phyloP scores from a whole-genome alignment of 2,888 invertebrate genomes.

The Meiosimyza decipiens region DNA sequence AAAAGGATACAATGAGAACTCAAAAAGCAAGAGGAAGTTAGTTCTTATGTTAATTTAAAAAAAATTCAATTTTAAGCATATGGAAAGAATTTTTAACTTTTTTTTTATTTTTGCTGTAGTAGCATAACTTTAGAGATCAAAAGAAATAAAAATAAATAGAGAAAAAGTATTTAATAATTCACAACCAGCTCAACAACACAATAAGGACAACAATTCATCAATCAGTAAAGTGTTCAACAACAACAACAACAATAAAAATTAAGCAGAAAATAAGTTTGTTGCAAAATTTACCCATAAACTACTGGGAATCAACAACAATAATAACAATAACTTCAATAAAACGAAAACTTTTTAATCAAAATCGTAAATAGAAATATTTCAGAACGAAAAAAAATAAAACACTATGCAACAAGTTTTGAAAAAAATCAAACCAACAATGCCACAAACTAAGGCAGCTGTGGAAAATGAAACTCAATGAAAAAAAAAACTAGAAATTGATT shows the following conservation, averaged over 20 bases:
- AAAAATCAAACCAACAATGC: constrained; percentile 6
- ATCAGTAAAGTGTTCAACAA: constrained; percentile 3
- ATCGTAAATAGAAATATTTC: constrained; percentile 36
- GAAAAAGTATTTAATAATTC: not conserved
- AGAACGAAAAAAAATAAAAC: constrained; percentile 32
- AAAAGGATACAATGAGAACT: too few relatives aligned
- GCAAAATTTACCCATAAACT: constrained; percentile 12
- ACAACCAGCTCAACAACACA: constrained; percentile 1
- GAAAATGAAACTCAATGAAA: too few relatives aligned
- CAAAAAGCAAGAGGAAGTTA: too few relatives aligned
- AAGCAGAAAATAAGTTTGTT: not conserved
- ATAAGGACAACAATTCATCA: constrained; percentile 3
- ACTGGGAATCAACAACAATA: constrained; percentile 31
- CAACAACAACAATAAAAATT: constrained; percentile 17
- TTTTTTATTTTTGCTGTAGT: too few relatives aligned
- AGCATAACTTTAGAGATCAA: too few relatives aligned
- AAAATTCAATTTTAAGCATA: too few relatives aligned
- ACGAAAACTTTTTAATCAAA: constrained; percentile 46
- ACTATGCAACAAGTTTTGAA: constrained; percentile 24
- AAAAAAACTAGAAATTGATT: too few relatives aligned
- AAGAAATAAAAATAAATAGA: too few relatives aligned
- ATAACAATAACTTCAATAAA: constrained; percentile 27
- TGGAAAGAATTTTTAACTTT: too few relatives aligned
- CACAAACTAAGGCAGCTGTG: too few relatives aligned
- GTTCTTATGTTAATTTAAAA: too few relatives aligned